Conservation (phyloP, 2,797 vertebrate species). For the Etheostoma perlongum region DNA sequence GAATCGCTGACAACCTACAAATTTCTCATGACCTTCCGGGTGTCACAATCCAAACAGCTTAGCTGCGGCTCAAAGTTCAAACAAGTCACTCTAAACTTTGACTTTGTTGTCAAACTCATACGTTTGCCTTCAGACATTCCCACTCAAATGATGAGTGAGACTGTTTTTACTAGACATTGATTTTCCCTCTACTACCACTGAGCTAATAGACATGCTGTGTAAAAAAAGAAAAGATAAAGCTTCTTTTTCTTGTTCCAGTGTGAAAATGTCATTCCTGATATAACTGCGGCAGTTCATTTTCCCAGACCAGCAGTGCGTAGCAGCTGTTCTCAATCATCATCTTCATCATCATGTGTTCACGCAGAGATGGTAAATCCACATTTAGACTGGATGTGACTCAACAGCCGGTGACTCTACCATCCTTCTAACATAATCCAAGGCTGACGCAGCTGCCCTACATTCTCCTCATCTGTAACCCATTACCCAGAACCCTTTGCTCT, state of each 20-base stretch:
- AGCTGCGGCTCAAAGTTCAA: neutral
- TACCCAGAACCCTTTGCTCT: conserved; percentile 64
- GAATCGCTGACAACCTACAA: neutral
- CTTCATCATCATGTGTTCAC: conserved; percentile 39
- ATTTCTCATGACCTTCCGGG: neutral
- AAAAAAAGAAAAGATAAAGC: neutral
- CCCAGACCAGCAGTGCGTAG: neutral
- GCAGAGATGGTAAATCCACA: conserved; percentile 18
- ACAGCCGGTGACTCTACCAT: conserved; percentile 39
- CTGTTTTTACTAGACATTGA: neutral
- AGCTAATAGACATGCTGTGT: neutral
- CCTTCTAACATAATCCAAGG: conserved; percentile 21
- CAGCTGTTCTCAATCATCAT: conserved; percentile 50
- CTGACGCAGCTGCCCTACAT: conserved; percentile 61
- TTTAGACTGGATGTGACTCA: conserved; percentile 65
- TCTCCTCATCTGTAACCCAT: conserved; percentile 68
- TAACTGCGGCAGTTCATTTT: neutral
- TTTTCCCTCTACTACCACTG: neutral
- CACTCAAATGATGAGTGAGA: neutral
- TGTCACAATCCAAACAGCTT: neutral
- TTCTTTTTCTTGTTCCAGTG: neutral
- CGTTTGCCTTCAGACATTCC: neutral
- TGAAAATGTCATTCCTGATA: neutral
- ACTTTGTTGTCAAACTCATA: neutral
- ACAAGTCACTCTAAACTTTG: too few relatives aligned